Evolutionary conservation across 2,888 invertebrate genomes (phyloP).

Genomic region (Saturnia japonica): DNA sequence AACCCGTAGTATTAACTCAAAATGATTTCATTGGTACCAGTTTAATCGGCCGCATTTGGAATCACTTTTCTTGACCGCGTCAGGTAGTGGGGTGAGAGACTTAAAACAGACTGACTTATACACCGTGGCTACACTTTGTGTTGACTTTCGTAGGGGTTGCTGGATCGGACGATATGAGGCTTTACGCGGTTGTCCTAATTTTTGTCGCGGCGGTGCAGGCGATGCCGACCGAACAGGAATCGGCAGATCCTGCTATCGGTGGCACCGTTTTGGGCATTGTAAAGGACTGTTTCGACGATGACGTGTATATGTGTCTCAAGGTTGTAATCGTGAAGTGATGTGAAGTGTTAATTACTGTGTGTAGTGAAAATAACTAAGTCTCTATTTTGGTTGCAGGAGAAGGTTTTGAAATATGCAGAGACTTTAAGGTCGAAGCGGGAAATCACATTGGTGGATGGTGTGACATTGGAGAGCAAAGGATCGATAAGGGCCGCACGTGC

Average conservation of each 20-base stretch:
- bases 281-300: conserved; percentile 86
- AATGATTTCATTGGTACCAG: conserved; percentile 67
- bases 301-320: conserved; percentile 87
- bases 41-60: conserved; percentile 72
- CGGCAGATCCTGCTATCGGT: conserved; percentile 70
- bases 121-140: conserved; percentile 72
- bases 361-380: conserved; percentile 45
- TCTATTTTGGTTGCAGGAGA: conserved; percentile 84
- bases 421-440: conserved; percentile 77
- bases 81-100: conserved; percentile 73
- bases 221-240: conserved; percentile 78
- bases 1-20: conserved; percentile 65
- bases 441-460: conserved; percentile 82
- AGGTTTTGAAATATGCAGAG: conserved; percentile 87
- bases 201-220: conserved; percentile 73
- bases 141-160: conserved; percentile 72
- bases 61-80: conserved; percentile 70
- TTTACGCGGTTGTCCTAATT: conserved; percentile 75
- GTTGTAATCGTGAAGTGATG: conserved; percentile 66
- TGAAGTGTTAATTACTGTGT: conserved; percentile 33
- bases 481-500: conserved; percentile 83
- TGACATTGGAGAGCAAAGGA: conserved; percentile 76
- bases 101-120: conserved; percentile 74
- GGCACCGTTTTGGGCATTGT: conserved; percentile 83
- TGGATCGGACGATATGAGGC: conserved; percentile 67